These are phyloP conservation scores for Tamandua tetradactyla DNA, from an alignment of 2,797 vertebrate species.

Conservation along the genomic window DNA sequence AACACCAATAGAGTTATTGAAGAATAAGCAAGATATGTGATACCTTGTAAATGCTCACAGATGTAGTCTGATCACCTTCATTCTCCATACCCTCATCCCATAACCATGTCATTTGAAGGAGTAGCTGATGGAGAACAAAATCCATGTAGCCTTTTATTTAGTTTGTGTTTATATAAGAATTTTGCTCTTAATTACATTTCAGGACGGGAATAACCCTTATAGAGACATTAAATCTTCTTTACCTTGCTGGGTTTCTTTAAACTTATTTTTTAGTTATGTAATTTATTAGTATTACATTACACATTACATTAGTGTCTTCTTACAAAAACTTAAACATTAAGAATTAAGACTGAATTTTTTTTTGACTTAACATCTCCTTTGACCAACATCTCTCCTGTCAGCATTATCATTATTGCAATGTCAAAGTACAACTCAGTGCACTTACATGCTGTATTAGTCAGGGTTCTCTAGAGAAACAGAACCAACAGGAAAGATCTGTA, in stretches of 20 bases:
- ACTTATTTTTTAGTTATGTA: not conserved
- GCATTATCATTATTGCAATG: not conserved
- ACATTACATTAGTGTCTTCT: not conserved
- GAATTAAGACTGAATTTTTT: not conserved
- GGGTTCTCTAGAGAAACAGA: too few species aligned
- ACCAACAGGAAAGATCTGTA: too few species aligned
- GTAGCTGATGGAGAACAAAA: not conserved
- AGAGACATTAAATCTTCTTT: not conserved
- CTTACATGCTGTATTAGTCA: too few species aligned
- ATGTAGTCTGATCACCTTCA: not conserved
- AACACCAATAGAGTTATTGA: not conserved
- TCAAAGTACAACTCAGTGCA: not conserved
- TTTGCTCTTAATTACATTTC: not conserved
- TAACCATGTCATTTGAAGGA: not conserved
- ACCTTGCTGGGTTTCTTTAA: not conserved
- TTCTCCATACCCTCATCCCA: not conserved
- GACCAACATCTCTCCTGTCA: not conserved
- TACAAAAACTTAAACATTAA: not conserved
- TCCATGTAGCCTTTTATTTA: not conserved
- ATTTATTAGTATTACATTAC: constrained; percentile 9
- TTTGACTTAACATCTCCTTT: not conserved
- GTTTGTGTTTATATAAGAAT: not conserved
- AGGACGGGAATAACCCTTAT: not conserved
- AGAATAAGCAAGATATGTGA: not conserved
- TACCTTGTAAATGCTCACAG: not conserved